Conservation (phyloP, 2,113 vertebrate genomes). For the Hippocampus abdominalis region DNA sequence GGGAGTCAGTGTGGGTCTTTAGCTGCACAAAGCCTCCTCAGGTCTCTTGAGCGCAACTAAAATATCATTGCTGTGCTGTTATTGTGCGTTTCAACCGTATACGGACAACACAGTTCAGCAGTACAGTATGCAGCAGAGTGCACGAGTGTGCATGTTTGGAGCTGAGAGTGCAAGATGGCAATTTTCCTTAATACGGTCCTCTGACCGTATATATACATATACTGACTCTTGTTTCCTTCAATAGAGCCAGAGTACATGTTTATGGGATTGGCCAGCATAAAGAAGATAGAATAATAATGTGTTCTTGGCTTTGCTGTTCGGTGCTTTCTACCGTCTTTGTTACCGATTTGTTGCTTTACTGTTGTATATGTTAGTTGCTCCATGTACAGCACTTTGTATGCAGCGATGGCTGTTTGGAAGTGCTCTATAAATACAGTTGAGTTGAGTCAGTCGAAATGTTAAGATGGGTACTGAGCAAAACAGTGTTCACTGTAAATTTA, state of each 20-base stretch:
- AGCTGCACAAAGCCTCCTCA: constrained; percentile 22
- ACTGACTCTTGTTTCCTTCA: neutral
- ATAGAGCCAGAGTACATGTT: neutral
- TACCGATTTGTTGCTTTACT: no score
- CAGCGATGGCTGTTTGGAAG: no score
- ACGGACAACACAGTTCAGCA: constrained; percentile 2
- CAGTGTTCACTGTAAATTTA: neutral
- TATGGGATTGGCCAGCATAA: neutral
- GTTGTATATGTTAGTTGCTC: no score
- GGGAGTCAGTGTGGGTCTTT: constrained; percentile 29
- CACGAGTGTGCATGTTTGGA: constrained; percentile 3
- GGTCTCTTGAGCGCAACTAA: constrained; percentile 19
- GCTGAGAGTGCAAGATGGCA: neutral
- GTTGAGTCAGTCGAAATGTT: neutral
- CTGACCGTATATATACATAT: neutral
- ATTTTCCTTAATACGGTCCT: neutral
- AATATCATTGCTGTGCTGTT: constrained; percentile 6
- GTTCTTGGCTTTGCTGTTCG: no score
- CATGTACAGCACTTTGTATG: no score
- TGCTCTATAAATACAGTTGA: no score
- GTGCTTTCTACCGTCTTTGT: no score
- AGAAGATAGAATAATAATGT: neutral
- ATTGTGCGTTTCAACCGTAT: constrained; percentile 16
- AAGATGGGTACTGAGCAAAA: neutral
- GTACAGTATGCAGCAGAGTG: neutral